A percentile compares a stretch with the other conserved stretches of the same genome.
phyloP scores from a whole-genome alignment of 2,797 vertebrate genomes.

The Centroberyx gerrardi region DNA sequence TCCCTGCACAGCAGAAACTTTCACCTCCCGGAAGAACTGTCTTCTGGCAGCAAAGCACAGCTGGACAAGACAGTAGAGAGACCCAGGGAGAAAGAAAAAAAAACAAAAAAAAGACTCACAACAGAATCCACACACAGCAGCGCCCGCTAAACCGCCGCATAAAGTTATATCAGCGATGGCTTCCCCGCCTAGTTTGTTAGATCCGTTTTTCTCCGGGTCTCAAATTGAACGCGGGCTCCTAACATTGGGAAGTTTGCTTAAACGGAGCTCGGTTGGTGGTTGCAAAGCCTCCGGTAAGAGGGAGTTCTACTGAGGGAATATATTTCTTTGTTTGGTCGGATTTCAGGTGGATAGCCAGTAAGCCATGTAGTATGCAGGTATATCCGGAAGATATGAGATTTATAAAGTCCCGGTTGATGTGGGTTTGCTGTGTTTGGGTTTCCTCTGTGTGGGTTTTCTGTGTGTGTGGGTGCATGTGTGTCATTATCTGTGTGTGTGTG shows the following conservation, averaged over 20 bases:
- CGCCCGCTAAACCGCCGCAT: slow-evolving; percentile 49
- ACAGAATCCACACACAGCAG: slow-evolving; percentile 46
- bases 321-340: slow-evolving; percentile 79
- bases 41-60: slow-evolving; percentile 53
- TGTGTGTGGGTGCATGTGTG: slow-evolving; percentile 14
- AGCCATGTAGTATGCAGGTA: slow-evolving; percentile 76
- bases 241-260: slow-evolving; percentile 70
- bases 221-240: slow-evolving; percentile 56
- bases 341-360: slow-evolving; percentile 80
- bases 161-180: slow-evolving; percentile 57
- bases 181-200: slow-evolving; percentile 45
- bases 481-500: background rate
- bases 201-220: slow-evolving; percentile 63
- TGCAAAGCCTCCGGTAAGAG: slow-evolving; percentile 73
- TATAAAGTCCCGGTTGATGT: slow-evolving; percentile 75
- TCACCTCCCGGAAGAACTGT: slow-evolving; percentile 41
- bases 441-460: slow-evolving; percentile 27
- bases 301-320: slow-evolving; percentile 74
- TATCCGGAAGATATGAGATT: slow-evolving; percentile 81
- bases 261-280: slow-evolving; percentile 74
- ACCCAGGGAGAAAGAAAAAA: background rate
- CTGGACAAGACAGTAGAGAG: slow-evolving; percentile 54
- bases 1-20: slow-evolving; percentile 49
- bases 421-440: slow-evolving; percentile 51
- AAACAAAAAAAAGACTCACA: slow-evolving; percentile 17